phyloP scores from a whole-genome alignment of 2,113 vertebrate genomes.

The Harpagus bidentatus region DNA sequence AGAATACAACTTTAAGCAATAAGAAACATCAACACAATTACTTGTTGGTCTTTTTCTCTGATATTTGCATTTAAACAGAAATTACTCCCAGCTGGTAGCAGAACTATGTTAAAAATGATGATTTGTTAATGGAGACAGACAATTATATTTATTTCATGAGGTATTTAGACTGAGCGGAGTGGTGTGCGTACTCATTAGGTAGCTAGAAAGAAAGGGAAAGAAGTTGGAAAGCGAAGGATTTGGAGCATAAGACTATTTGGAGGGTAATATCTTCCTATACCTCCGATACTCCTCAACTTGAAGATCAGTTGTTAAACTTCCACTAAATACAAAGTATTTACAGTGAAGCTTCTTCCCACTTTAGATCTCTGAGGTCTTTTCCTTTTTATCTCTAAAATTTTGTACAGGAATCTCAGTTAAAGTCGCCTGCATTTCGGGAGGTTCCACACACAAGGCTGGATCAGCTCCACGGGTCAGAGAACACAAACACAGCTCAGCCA shows the following conservation, averaged over 20 bases:
- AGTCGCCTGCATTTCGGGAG: neutral
- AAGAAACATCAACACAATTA: neutral
- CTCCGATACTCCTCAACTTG: neutral
- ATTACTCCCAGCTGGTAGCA: neutral
- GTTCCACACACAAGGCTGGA: neutral
- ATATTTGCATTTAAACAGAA: neutral
- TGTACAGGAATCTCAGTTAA: neutral
- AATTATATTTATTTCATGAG: neutral
- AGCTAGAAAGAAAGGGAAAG: neutral
- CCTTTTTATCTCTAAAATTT: neutral
- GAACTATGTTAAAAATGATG: neutral
- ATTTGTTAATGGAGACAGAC: neutral
- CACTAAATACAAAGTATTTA: neutral
- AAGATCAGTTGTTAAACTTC: neutral
- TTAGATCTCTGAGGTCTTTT: neutral
- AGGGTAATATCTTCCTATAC: neutral
- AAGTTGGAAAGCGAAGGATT: neutral
- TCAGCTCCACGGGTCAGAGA: neutral
- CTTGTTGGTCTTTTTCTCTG: neutral
- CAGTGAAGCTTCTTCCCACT: neutral
- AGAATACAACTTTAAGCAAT: neutral
- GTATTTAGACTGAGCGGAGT: neutral
- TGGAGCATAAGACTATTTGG: neutral
- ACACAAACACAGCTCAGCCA: neutral
- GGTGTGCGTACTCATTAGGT: neutral